Base-by-base conservation (phyloP, 2,888 invertebrate species). In the Macaria notata region DNA sequence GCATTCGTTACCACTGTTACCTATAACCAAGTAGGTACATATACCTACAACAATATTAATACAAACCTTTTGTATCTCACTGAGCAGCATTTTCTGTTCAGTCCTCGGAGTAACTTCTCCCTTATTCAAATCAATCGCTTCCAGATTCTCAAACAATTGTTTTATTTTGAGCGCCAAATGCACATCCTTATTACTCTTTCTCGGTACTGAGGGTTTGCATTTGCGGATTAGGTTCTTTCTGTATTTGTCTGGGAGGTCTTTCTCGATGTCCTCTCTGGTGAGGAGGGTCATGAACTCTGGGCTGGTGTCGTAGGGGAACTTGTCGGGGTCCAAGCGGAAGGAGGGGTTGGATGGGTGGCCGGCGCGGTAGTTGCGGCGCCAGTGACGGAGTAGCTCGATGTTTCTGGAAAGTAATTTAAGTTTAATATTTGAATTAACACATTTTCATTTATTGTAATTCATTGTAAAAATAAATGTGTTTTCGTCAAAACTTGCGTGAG, bases 1-100 rank as follows among this genome's bases (percentile, higher is more conserved):
- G n/a, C n/a, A n/a, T n/a, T n/a, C n/a, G n/a, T n/a, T n/a, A n/a
- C n/a, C n/a, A n/a, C n/a, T n/a, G n/a, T n/a, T n/a, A n/a, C n/a
- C n/a, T n/a, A n/a, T n/a, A n/a, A n/a, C n/a, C n/a, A n/a, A n/a
- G n/a, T n/a, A n/a, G n/a, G n/a, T n/a, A n/a, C n/a, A n/a, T n/a
- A n/a, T n/a, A n/a, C n/a, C n/a, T n/a, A n/a, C n/a, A n/a, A n/a
- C n/a, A n/a, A n/a, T n/a, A n/a, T n/a, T n/a, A n/a, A n/a, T 8
- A 53, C 56, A 48, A 50, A 94, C 94, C 90, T 93, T 93, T 67
- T 93, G 90, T 67, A 94, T 94, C 75, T 94, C 93, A 60, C 83
- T 85, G 59, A 92, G 72, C 5, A 93, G 79, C 48, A 89, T 78
- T 66, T 88, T 90, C 70, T 93, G 93, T 66, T 93, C 92, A 0